Evolutionary conservation across 2,113 vertebrate genomes (phyloP).

Genomic region (Callorhinus ursinus): DNA sequence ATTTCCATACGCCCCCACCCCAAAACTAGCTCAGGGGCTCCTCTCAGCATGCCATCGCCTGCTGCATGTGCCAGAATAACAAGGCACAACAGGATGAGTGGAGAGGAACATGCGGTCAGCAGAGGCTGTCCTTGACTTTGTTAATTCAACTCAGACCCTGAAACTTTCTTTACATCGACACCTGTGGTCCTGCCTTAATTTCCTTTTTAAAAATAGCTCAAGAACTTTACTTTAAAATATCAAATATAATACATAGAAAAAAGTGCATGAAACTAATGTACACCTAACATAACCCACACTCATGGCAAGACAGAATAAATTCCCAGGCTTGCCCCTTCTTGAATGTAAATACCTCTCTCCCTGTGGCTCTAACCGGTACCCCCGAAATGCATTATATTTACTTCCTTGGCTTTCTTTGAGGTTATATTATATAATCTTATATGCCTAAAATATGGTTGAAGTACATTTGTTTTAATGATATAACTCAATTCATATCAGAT

Average conservation of each 20-base stretch:
- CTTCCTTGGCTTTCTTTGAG: background rate
- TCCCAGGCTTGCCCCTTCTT: background rate
- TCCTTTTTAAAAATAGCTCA: background rate
- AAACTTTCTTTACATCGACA: conserved; percentile 52
- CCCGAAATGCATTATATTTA: background rate
- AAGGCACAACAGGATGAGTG: conserved; percentile 31
- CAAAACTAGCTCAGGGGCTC: conserved; percentile 4
- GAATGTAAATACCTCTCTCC: background rate
- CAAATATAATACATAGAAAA: background rate
- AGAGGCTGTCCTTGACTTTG: conserved; percentile 52
- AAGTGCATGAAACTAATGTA: background rate
- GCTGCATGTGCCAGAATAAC: conserved; percentile 34
- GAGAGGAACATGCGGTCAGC: conserved; percentile 52
- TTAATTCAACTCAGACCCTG: background rate
- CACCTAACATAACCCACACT: background rate
- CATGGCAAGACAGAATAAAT: background rate
- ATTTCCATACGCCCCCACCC: background rate
- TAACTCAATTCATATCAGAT: background rate
- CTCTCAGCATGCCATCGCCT: conserved; percentile 6
- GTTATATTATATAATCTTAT: background rate
- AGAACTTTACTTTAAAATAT: conserved; percentile 28
- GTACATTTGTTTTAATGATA: background rate
- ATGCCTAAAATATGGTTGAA: background rate
- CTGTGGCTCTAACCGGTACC: background rate
- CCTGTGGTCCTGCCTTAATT: conserved; percentile 29